Percentiles rank a stretch among this genome's conserved stretches.
phyloP scores from a whole-genome alignment of 2,888 invertebrate genomes.

The Meiosimyza decipiens region DNA sequence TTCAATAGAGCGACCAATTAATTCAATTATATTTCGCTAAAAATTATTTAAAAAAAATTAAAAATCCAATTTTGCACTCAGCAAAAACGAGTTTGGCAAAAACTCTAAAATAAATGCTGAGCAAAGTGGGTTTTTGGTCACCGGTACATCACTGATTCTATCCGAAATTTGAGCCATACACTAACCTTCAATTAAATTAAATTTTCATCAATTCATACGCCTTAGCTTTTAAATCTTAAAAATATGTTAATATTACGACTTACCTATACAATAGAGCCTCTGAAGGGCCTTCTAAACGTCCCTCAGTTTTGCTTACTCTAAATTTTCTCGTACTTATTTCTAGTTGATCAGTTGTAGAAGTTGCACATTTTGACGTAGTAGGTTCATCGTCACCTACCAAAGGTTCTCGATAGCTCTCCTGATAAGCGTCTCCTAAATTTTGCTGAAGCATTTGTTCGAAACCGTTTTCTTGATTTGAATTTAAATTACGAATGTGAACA shows the following conservation, averaged over 20 bases:
- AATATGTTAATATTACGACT: constrained; percentile 11
- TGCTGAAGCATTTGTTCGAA: constrained; percentile 66
- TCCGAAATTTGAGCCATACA: too few species aligned
- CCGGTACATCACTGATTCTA: too few species aligned
- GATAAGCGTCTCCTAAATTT: constrained; percentile 58
- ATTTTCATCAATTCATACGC: too few species aligned
- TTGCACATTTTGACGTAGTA: constrained; percentile 45
- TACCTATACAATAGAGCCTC: constrained; percentile 61
- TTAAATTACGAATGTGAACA: constrained; percentile 17
- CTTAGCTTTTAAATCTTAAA: background rate
- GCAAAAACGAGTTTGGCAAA: too few species aligned
- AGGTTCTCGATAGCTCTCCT: constrained; percentile 40
- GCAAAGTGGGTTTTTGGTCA: too few species aligned
- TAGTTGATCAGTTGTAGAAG: constrained; percentile 49
- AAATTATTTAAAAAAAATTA: too few species aligned
- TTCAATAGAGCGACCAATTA: too few species aligned
- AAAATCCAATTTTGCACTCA: too few species aligned
- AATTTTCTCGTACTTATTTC: constrained; percentile 56
- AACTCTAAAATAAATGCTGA: too few species aligned
- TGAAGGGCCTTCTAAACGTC: constrained; percentile 62
- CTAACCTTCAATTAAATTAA: too few species aligned
- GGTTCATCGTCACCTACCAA: constrained; percentile 32
- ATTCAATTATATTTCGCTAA: too few species aligned
- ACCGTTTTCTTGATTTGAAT: constrained; percentile 52
- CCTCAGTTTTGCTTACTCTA: constrained; percentile 61